These are phyloP conservation scores for Artemisiospiza belli DNA, from an alignment of 2,113 vertebrate genomes.

Conservation along the genomic window DNA sequence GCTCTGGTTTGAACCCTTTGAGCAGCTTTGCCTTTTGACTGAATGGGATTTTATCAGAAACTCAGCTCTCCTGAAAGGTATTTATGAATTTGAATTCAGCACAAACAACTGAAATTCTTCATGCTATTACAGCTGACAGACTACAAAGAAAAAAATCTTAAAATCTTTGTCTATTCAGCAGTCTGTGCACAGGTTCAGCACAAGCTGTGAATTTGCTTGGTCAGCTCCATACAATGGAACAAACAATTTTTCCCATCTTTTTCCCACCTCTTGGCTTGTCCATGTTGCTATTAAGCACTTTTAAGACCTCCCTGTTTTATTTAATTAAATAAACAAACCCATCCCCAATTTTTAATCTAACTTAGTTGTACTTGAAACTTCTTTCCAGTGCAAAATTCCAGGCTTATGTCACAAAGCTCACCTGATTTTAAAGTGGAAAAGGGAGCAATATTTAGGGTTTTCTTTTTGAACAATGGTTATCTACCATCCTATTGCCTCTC, in stretches of 20 bases:
- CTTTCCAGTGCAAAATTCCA: not conserved
- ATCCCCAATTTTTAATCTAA: not conserved
- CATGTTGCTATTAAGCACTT: not conserved
- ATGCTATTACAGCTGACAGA: not conserved
- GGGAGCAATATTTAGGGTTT: slow-evolving; percentile 68
- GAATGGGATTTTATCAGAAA: not conserved
- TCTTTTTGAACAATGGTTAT: slow-evolving; percentile 44
- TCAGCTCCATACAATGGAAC: not conserved
- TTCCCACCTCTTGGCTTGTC: not conserved
- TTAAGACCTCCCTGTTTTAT: not conserved
- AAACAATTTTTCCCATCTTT: not conserved
- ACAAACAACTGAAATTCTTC: not conserved
- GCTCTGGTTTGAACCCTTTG: not conserved
- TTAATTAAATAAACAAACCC: not conserved
- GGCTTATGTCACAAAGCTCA: not conserved
- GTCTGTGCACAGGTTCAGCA: not conserved
- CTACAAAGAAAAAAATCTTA: not conserved
- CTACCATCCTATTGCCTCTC: slow-evolving; percentile 52
- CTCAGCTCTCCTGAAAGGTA: not conserved
- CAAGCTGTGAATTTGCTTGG: not conserved
- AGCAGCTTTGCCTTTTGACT: not conserved
- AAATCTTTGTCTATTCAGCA: not conserved
- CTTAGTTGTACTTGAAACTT: not conserved
- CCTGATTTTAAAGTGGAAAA: not conserved
- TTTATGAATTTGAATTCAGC: not conserved